Evolutionary conservation across 2,113 vertebrate genomes (phyloP), one percentile per base, ranked within the genome.

Genomic region (Dendrocopos noguchii): DNA sequence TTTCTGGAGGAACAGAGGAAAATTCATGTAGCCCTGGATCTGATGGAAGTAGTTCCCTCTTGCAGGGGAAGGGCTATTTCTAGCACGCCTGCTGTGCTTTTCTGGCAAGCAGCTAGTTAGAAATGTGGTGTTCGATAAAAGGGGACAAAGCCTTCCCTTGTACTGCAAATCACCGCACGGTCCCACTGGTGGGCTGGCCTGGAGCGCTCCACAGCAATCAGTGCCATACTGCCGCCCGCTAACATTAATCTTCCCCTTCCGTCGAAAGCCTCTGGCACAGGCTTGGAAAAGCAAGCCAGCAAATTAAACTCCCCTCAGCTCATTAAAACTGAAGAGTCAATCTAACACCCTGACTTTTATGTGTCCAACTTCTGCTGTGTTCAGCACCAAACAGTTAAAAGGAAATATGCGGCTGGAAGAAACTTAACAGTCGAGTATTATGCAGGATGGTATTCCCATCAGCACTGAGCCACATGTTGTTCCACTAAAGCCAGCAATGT

Each of bases 81-180:
- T 97, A 97, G 98, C 96, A 96, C 59, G 88, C 87, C 97, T 92
- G 94, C 95, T 97, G 93, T 96, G 97, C 44, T 95, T 95, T 96
- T 95, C 95, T 97, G 96, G 95, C 96, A 97, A 92, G 92, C 92
- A 95, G 85, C 76, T 91, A 92, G 80, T 95, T 84, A 94, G 95
- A 96, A 98, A 96, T 87, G 80, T 94, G 93, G 90, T 68, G 75
- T 92, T 96, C 96, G 93, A 98, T 97, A 97, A 96, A 97, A 95
- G 85, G 34, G 47, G 97, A 99, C 98, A 99, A 99, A 98, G 98
- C 95, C 96, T 60, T 80, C 95, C 95, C 97, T 99, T 99, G 98
- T 99, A 97, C 96, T 96, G 78, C 96, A 97, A 97, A 98, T 97
- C 96, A 87, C 84, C 81, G 73, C 97, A 94, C 90, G 67, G 97